These are phyloP conservation scores for Pachliopta kotzebuea DNA, from an alignment of 2,888 invertebrate species.

Conservation along the genomic window DNA sequence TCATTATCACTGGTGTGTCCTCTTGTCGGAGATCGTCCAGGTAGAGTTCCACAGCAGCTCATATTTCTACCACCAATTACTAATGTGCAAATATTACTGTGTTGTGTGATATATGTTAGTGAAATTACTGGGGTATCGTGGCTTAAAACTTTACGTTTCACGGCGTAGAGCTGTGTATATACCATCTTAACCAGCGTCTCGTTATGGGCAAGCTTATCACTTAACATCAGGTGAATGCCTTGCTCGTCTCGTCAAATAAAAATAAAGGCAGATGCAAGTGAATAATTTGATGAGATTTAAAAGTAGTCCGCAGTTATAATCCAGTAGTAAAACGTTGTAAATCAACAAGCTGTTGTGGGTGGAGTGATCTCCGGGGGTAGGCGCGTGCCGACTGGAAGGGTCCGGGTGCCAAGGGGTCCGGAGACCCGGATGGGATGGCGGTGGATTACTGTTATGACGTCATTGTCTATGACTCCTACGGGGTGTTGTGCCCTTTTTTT, in stretches of 20 bases:
- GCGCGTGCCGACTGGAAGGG: conserved; percentile 29
- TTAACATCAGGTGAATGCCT: no score
- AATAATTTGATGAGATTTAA: conserved; percentile 1
- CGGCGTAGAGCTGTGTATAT: no score
- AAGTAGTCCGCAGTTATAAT: conserved; percentile 18
- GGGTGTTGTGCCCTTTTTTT: conserved; percentile 31
- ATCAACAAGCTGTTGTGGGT: conserved; percentile 38
- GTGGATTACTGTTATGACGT: conserved; percentile 55
- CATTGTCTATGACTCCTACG: conserved; percentile 41
- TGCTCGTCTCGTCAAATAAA: not conserved
- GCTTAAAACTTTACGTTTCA: no score
- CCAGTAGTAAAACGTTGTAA: conserved; percentile 33
- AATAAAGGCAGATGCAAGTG: not conserved
- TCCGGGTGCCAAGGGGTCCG: conserved; percentile 41
- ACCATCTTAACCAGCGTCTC: no score
- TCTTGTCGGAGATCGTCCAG: no score
- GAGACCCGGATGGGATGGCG: conserved; percentile 37
- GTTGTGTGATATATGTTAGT: no score
- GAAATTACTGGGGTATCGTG: no score
- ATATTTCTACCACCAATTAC: no score
- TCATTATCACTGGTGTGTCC: no score
- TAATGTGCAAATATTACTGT: no score
- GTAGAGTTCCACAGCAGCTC: no score
- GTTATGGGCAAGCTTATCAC: no score
- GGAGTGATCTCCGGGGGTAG: conserved; percentile 29